Evolutionary conservation across 2,113 vertebrate species (phyloP).

Genomic region (Campylomormyrus tamandua): DNA sequence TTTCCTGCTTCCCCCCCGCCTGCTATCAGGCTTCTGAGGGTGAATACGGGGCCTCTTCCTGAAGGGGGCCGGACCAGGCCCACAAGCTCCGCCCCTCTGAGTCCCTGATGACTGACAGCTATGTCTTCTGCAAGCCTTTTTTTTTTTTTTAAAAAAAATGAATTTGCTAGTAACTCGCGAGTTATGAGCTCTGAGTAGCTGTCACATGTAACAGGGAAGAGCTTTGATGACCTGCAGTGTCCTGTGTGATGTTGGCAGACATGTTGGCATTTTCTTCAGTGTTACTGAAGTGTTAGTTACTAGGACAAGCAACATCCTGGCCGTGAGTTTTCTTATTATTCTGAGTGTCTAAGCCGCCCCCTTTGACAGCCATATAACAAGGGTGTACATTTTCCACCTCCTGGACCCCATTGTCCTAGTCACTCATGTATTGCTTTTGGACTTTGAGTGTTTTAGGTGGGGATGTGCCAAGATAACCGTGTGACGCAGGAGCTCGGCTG

Average conservation of each 20-base stretch:
- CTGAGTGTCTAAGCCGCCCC: not conserved
- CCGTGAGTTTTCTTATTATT: not conserved
- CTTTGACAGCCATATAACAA: not conserved
- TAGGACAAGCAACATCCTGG: not conserved
- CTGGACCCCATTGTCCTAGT: not conserved
- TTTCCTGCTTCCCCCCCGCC: not conserved
- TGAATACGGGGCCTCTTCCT: not conserved
- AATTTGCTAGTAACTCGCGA: not conserved
- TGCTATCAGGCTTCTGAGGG: not conserved
- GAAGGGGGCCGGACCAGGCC: not conserved
- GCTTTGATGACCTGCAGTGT: not conserved
- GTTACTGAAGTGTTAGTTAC: not conserved
- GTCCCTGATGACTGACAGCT: not conserved
- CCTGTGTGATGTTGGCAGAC: not conserved
- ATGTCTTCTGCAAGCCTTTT: not conserved
- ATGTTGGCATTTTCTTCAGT: not conserved
- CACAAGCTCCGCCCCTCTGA: not conserved
- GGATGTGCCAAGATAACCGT: not conserved
- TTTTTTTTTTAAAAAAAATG: not conserved
- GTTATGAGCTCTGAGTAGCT: not conserved
- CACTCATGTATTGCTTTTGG: not conserved
- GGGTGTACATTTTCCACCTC: not conserved
- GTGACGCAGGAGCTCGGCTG: not conserved
- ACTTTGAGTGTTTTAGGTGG: not conserved
- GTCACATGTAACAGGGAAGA: not conserved